phyloP scores from a whole-genome alignment of 37 sponge, comb jelly and placozoan species.

The Diacarnus erythraeanus region DNA sequence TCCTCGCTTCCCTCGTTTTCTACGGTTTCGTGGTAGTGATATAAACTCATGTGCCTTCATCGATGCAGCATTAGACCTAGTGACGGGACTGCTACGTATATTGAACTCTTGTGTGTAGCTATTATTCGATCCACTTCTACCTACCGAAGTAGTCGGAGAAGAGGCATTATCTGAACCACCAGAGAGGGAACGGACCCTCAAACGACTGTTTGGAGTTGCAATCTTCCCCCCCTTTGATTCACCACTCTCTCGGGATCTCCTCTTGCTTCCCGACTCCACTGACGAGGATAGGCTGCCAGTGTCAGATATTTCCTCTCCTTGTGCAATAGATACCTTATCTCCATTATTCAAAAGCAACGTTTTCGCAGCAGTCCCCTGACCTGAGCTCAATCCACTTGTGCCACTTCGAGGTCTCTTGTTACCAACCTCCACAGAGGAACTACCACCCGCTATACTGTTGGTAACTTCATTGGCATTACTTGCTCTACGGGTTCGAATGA shows the following conservation, averaged over 20 bases:
- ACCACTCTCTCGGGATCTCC: slow-evolving; percentile 8
- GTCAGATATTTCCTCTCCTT: neutral
- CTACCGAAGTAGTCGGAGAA: neutral
- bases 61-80: slow-evolving; percentile 46
- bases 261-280: neutral
- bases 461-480: neutral
- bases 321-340: slow-evolving; percentile 2
- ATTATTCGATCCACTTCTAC: neutral
- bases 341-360: slow-evolving; percentile 14
- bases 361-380: neutral
- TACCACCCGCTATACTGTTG: too few species aligned
- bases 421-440: neutral
- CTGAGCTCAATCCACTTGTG: neutral
- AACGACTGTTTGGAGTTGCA: neutral
- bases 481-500: slow-evolving; percentile 33
- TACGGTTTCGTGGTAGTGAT: slow-evolving; percentile 20
- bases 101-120: neutral
- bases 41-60: slow-evolving; percentile 44
- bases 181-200: neutral
- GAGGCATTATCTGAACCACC: neutral
- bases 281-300: neutral
- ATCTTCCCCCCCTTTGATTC: neutral
- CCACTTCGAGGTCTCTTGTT: slow-evolving; percentile 14
- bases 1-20: neutral
- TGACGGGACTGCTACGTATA: slow-evolving; percentile 34